Base-by-base conservation (phyloP, 2,888 invertebrate species). In the Acronicta psi region DNA sequence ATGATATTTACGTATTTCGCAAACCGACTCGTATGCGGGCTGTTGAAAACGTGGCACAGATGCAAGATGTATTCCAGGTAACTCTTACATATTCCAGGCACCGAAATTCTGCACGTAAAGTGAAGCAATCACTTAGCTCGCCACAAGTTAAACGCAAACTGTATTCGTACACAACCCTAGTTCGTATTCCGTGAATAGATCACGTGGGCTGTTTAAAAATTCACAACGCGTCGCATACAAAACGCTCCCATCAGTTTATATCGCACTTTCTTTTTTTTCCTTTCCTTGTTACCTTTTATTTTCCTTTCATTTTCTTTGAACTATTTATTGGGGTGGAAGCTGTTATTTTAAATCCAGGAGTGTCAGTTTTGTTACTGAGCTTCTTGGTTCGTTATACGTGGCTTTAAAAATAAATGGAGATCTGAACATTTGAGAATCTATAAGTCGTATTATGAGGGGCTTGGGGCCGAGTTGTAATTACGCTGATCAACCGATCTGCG, bases 161-260 rank as follows among this genome's bases (percentile, higher is more conserved):
- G 51, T 53, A 64, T 71, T 57, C 56, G 59, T 55, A 47, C 51
- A 65, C 68, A 72, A 75, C 62, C 41, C 57, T 50, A 49, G 31
- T 63, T 62, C 41, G 43, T 44, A 44, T 44, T 44, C 50, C 46
- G 56, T 29, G 56, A 73, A 70, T 74, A 74, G 58, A 74, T 74
- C 75, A 55, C 67, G 59, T 55, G 45, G 59, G n/a, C 72, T 55
- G 45, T 56, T 75, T 73, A 63, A 67, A 75, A 65, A 80, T 80
- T 80, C 80, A 62, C 44, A 54, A 55, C 77, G 65, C 79, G 77
- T 76, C 52, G 63, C 60, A 69, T 69, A 76, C 73, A 66, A 69
- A 79, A 78, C 62, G 69, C 56, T 63, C 65, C 59, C 76, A 77
- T 76, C 73, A 66, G 61, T 72, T 75, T 70, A 79, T 77, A 76